Evolutionary conservation across 2,113 vertebrate genomes (phyloP).

Genomic region (Perca flavescens): DNA sequence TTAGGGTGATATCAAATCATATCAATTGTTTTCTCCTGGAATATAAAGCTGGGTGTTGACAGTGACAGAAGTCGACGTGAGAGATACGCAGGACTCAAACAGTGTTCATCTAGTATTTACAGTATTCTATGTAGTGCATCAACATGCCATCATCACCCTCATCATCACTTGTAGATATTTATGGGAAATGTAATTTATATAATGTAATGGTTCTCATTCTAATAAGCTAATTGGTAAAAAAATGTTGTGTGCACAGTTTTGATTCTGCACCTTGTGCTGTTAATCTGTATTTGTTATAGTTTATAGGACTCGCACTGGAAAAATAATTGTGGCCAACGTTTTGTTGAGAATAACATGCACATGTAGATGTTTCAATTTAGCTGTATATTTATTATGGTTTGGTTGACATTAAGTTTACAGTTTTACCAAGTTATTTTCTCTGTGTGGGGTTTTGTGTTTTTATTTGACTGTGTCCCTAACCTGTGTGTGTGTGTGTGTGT

Average conservation of each 20-base stretch:
- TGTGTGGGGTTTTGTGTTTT: constrained; percentile 15
- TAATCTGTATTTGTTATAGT: constrained; percentile 75
- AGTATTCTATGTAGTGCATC: constrained; percentile 56
- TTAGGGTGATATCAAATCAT: not conserved
- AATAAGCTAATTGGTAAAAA: constrained; percentile 58
- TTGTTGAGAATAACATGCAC: constrained; percentile 60
- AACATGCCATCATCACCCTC: constrained; percentile 24
- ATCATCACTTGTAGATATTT: constrained; percentile 79
- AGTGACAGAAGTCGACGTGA: constrained; percentile 5
- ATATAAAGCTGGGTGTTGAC: constrained; percentile 20
- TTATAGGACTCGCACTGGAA: constrained; percentile 65
- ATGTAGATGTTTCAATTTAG: constrained; percentile 53
- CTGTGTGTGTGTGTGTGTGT: not conserved
- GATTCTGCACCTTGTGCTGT: constrained; percentile 68
- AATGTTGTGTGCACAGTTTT: constrained; percentile 63
- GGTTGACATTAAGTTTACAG: constrained; percentile 57
- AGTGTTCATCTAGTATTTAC: constrained; percentile 51
- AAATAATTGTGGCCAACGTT: constrained; percentile 69
- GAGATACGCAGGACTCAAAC: constrained; percentile 14
- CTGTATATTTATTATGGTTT: constrained; percentile 64
- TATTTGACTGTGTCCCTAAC: constrained; percentile 29
- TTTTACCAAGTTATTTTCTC: constrained; percentile 50
- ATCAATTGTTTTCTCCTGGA: constrained; percentile 23
- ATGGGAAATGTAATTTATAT: constrained; percentile 80
- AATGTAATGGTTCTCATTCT: constrained; percentile 75